A percentile compares a stretch with the other conserved stretches of the same genome.
Evolutionary conservation across 1,140 invertebrate species (phyloP).

Genomic region (Stegodyphus mimosarum): DNA sequence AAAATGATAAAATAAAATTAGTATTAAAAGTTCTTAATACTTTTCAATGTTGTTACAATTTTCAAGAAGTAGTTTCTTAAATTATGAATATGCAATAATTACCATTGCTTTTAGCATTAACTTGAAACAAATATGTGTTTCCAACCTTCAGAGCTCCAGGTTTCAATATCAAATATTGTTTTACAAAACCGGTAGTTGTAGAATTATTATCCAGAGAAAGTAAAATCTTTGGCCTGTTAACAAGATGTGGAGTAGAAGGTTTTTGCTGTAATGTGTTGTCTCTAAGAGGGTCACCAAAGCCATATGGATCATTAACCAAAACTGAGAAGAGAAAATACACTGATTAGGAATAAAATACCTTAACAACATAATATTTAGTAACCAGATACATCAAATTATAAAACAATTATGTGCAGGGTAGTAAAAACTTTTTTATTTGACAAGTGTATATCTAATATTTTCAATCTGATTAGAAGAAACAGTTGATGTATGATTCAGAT

Average conservation of each 20-base stretch:
- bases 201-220: slow-evolving; percentile 1
- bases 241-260: slow-evolving; percentile 3
- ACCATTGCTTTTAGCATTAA: slow-evolving; percentile 14
- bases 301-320: background rate
- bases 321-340: slow-evolving; percentile 9
- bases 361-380: no score
- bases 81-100: background rate
- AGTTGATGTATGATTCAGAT: no score
- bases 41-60: background rate
- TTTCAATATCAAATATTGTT: slow-evolving; percentile 38
- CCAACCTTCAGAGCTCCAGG: slow-evolving; percentile 35
- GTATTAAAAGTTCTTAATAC: background rate
- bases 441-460: no score
- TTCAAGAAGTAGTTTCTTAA: background rate
- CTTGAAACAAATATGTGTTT: slow-evolving; percentile 44
- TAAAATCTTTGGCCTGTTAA: slow-evolving; percentile 29
- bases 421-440: background rate
- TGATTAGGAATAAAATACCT: background rate
- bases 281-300: slow-evolving; percentile 32
- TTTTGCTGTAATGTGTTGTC: background rate
- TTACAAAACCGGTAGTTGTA: slow-evolving; percentile 34
- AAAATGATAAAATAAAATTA: background rate
- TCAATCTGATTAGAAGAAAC: no score
- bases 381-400: no score
- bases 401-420: background rate